Conservation (phyloP, 37 sponge, comb jelly and placozoan genomes). For the Agelas oroides region DNA sequence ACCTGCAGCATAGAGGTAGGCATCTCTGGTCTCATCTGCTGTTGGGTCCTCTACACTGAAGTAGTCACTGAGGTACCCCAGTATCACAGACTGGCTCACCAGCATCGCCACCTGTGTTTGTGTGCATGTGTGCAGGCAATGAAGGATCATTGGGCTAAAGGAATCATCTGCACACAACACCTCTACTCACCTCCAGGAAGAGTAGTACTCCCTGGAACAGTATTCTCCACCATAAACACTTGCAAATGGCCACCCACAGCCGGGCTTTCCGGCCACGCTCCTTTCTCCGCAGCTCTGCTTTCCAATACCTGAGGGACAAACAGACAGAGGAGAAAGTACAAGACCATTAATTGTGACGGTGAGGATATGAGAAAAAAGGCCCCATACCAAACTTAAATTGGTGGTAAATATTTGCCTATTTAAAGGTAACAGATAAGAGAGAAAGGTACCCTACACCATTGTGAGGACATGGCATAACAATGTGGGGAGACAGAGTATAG, state of each 20-base stretch:
- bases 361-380: too few relatives aligned
- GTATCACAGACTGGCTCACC: constrained; percentile 55
- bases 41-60: constrained; percentile 44
- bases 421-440: too few relatives aligned
- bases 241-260: constrained; percentile 56
- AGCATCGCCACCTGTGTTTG: constrained; percentile 33
- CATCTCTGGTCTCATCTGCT: constrained; percentile 41
- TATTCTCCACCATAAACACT: constrained; percentile 53
- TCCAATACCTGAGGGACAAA: constrained; percentile 37
- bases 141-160: too few relatives aligned
- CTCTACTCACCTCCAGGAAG: constrained; percentile 42
- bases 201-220: constrained; percentile 27
- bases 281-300: constrained; percentile 32
- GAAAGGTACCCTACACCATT: too few relatives aligned
- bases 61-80: constrained; percentile 69
- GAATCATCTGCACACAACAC: too few relatives aligned
- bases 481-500: too few relatives aligned
- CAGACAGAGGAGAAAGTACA: too few relatives aligned
- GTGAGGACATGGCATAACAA: too few relatives aligned
- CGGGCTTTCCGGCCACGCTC: constrained; percentile 34
- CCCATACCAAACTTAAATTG: too few relatives aligned
- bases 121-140: too few relatives aligned
- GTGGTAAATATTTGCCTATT: too few relatives aligned
- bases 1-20: constrained; percentile 76
- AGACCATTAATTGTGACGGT: too few relatives aligned